Conservation (phyloP, 2,888 invertebrate species). For the Spisula subtruncata region DNA sequence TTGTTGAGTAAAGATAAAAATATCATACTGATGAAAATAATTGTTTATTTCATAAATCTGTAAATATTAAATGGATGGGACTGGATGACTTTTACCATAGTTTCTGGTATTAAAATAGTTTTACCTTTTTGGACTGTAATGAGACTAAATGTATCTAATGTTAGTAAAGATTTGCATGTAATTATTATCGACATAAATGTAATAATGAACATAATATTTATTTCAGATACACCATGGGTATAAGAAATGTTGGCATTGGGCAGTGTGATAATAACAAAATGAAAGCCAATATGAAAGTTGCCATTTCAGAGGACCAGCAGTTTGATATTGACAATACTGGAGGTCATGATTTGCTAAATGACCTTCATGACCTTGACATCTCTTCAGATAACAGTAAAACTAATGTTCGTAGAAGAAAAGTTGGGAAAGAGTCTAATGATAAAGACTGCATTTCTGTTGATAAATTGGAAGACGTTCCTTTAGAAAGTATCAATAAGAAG, state of each 20-base stretch:
- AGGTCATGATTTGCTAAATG: constrained; percentile 30
- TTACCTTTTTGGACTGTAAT: no score
- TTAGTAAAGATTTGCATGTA: no score
- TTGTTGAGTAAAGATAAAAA: no score
- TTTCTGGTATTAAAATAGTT: no score
- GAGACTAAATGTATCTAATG: no score
- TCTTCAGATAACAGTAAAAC: constrained; percentile 2
- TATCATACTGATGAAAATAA: no score
- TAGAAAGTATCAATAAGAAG: constrained; percentile 28
- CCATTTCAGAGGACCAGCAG: constrained; percentile 49
- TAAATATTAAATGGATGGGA: no score
- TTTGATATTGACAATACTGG: constrained; percentile 26
- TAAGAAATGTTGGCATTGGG: constrained; percentile 76
- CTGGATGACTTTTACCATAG: no score
- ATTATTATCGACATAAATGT: no score
- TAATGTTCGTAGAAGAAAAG: constrained; percentile 61
- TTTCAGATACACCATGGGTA: constrained; percentile 80
- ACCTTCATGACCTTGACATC: constrained; percentile 40
- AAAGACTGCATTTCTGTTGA: constrained; percentile 34
- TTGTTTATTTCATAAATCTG: no score
- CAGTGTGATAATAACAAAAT: constrained; percentile 79
- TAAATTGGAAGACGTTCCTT: constrained; percentile 23
- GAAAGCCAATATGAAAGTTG: constrained; percentile 73
- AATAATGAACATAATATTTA: background rate
- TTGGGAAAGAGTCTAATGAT: constrained; percentile 42